Conservation (phyloP, 2,113 vertebrate species). For the Amazona vittata region DNA sequence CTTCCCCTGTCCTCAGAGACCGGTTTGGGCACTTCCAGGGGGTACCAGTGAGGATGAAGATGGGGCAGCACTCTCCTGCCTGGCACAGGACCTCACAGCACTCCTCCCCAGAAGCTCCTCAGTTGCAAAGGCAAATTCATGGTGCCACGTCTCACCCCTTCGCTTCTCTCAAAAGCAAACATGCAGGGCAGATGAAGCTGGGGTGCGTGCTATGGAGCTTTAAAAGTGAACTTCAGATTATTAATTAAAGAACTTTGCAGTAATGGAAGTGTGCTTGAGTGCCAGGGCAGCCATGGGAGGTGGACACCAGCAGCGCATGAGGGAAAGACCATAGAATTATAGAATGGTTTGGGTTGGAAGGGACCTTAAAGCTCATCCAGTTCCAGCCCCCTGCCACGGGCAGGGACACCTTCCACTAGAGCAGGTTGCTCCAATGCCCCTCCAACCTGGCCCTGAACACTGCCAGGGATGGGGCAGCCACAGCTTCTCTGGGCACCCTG, state of each 20-base stretch:
- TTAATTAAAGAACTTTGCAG: not conserved
- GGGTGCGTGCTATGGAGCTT: rapidly evolving
- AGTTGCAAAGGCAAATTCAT: rapidly evolving
- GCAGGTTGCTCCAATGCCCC: not conserved
- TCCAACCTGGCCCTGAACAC: not conserved
- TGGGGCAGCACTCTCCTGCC: not conserved
- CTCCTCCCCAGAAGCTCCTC: not conserved
- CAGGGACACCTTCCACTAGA: not conserved
- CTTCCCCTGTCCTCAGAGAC: not conserved
- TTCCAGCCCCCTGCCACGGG: not conserved
- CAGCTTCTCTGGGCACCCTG: not conserved
- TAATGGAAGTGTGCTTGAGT: rapidly evolving
- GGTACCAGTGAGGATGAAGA: not conserved
- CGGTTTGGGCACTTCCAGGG: not conserved
- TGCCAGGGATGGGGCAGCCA: not conserved
- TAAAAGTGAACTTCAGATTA: not conserved
- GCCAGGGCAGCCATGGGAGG: rapidly evolving
- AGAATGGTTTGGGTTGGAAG: not conserved
- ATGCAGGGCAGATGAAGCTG: rapidly evolving
- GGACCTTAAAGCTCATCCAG: not conserved
- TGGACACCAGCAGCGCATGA: rapidly evolving
- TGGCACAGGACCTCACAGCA: not conserved
- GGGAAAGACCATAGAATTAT: not conserved
- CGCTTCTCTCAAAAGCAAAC: not conserved
- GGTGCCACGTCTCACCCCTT: not conserved